Evolutionary conservation across 2,797 vertebrate species (phyloP).

Genomic region (Eidolon dupreanum): DNA sequence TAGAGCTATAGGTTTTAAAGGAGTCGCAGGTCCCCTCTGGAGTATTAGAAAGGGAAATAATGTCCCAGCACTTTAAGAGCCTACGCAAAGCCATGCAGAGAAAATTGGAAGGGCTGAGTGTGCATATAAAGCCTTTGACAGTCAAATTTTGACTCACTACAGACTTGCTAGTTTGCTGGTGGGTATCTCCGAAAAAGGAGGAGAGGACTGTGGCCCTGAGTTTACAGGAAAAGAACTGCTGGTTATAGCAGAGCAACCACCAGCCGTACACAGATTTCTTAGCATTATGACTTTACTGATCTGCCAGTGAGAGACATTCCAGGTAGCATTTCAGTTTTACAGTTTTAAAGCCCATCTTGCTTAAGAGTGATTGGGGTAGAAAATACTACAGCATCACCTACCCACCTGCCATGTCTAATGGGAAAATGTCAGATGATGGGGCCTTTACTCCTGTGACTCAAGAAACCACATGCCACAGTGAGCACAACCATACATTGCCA

Average conservation of each 20-base stretch:
- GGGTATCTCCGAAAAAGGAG: background rate
- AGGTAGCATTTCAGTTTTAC: background rate
- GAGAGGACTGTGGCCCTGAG: background rate
- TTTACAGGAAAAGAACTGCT: background rate
- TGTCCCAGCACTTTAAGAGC: background rate
- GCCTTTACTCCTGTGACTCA: background rate
- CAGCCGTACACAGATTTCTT: background rate
- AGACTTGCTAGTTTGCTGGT: background rate
- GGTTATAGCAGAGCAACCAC: background rate
- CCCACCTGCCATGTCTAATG: fast-evolving
- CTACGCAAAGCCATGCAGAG: background rate
- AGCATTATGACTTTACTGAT: background rate
- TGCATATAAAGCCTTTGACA: background rate
- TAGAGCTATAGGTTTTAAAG: background rate
- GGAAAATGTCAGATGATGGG: background rate
- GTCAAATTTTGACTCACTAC: too few relatives aligned
- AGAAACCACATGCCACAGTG: background rate
- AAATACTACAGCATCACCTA: background rate
- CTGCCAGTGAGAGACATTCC: background rate
- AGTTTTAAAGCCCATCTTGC: background rate
- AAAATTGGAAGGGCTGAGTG: background rate
- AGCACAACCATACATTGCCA: background rate
- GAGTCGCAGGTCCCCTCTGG: background rate
- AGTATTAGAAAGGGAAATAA: background rate
- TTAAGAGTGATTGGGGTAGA: background rate